These are phyloP conservation scores for Hoplostethus atlanticus DNA, from an alignment of 2,797 vertebrate genomes.

Conservation along the genomic window DNA sequence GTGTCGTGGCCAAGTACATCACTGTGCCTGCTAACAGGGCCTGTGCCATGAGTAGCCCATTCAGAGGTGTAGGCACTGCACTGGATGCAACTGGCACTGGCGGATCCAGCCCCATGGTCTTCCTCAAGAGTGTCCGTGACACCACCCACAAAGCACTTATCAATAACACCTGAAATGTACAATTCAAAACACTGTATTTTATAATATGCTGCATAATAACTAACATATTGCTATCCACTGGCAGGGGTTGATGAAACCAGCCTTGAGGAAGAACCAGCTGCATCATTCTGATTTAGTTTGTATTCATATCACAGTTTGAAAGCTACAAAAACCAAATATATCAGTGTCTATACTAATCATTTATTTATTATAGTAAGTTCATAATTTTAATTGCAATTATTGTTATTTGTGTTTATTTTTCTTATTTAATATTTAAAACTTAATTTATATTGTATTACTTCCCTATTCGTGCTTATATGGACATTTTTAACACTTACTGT, in stretches of 20 bases:
- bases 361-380: too few relatives aligned
- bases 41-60: slow-evolving; percentile 45
- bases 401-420: too few relatives aligned
- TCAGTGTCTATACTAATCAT: too few relatives aligned
- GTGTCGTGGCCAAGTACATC: slow-evolving; percentile 85
- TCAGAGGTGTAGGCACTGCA: slow-evolving; percentile 6
- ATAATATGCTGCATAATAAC: neutral
- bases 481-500: too few relatives aligned
- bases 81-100: slow-evolving; percentile 83
- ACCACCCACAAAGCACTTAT: slow-evolving; percentile 74
- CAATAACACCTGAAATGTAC: slow-evolving; percentile 22
- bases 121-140: slow-evolving; percentile 87
- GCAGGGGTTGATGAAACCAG: neutral
- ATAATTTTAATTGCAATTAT: too few relatives aligned
- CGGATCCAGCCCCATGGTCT: slow-evolving; percentile 81
- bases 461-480: too few relatives aligned
- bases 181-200: neutral
- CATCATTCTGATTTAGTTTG: too few relatives aligned
- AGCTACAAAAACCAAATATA: too few relatives aligned
- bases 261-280: neutral
- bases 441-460: too few relatives aligned
- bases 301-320: too few relatives aligned
- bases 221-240: too few relatives aligned
- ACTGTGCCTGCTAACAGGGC: slow-evolving; percentile 35
- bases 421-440: too few relatives aligned